Base-by-base conservation (phyloP, 2,113 vertebrate genomes). In the Myanophis thanlyinensis region DNA sequence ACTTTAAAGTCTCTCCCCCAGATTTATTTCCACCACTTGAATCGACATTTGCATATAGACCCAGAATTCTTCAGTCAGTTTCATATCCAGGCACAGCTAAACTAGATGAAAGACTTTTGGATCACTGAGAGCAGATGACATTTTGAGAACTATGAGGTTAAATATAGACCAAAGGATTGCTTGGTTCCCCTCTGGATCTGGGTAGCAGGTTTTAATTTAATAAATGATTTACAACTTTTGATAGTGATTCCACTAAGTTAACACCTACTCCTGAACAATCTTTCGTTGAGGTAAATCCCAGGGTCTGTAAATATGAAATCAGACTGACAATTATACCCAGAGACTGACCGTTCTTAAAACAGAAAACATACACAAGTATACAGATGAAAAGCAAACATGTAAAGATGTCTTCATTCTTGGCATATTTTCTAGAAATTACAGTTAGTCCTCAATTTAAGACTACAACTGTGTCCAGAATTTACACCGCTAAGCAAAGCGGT, bases 141-240 rank as follows among this genome's bases (percentile, higher is more conserved):
- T 84, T 89, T 62, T 47, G 73, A 46, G 51, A 90, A 54, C 86
- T 0, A 40, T 4, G 84, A 0, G 0, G 88, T 88, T 91, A 85
- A 4, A 51, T 30, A 30, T 0, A 53, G 0, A 1, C 27, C 0
- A 40, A 92, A 40, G 5, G 40, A 0, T 85, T 12, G 56, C 56
- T 88, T 1, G 2, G 27, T 67, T 12, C 13, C 13, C 56, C 4
- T n/a, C 44, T 0, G 0, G 15, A 85, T 3, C 48, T 47, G 0
- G 0, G 30, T 40, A 35, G 18, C 20, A 0, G 0, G 1, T 93
- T 86, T 91, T 85, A 12, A 62, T 13, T 62, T 56, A 53, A 89
- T 54, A 59, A n/a, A 44, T 27, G 54, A 73, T 92, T 93, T 88
- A 85, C 62, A 94, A 22, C 27, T 91, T 90, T 44, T 25, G 46